These are phyloP conservation scores for Pelusios castaneus DNA, from an alignment of 2,113 vertebrate genomes.

Conservation along the genomic window DNA sequence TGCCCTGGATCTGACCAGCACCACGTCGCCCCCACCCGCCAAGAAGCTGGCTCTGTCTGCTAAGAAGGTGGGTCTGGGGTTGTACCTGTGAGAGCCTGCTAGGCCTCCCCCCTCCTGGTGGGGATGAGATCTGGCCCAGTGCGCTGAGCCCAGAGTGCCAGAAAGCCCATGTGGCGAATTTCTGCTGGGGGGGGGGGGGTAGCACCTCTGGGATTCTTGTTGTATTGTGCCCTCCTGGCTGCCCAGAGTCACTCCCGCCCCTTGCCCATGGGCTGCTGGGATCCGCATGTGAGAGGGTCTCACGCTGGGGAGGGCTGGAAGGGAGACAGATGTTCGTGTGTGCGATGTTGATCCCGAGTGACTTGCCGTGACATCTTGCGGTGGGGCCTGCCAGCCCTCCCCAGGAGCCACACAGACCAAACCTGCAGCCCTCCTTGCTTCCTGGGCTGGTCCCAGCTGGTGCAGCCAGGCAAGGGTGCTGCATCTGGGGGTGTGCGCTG, in stretches of 20 bases:
- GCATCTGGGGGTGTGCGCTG: not conserved
- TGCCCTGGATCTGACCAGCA: conserved; percentile 69
- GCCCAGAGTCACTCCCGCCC: not conserved
- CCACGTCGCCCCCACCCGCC: conserved; percentile 86
- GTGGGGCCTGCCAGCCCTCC: fast-evolving
- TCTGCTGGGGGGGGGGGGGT: not conserved
- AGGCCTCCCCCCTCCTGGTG: too few relatives aligned
- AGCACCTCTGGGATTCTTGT: not conserved
- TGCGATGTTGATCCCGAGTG: not conserved
- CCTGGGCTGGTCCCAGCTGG: not conserved
- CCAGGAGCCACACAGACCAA: fast-evolving
- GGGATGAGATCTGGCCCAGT: not conserved
- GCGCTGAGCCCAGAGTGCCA: too few relatives aligned
- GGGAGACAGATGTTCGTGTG: not conserved
- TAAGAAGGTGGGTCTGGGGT: conserved; percentile 86
- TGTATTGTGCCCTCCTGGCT: not conserved
- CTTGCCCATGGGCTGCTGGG: not conserved
- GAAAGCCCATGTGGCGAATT: too few relatives aligned
- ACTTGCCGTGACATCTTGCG: fast-evolving
- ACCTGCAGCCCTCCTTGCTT: fast-evolving
- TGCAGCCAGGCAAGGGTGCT: fast-evolving
- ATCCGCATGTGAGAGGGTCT: not conserved
- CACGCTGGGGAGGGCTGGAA: not conserved
- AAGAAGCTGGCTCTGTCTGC: conserved; percentile 88
- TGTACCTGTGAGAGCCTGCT: not conserved